Evolutionary conservation across 2,113 vertebrate species (phyloP).

Genomic region (Apus apus): DNA sequence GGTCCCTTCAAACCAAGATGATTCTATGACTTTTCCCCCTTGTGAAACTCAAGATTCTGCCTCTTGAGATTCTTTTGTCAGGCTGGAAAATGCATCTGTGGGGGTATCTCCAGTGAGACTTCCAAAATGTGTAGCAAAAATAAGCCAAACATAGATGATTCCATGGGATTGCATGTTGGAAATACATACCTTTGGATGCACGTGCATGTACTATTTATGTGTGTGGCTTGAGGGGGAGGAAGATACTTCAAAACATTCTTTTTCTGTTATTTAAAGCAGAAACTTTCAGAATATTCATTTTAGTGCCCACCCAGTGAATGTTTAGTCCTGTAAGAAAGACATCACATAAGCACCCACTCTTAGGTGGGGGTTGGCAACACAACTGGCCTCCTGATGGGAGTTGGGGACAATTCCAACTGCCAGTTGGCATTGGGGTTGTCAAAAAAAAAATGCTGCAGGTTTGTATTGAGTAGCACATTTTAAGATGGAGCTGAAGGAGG

Average conservation of each 20-base stretch:
- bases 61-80: not conserved
- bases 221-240: not conserved
- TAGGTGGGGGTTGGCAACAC: not conserved
- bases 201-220: slow-evolving; percentile 35
- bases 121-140: not conserved
- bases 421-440: not conserved
- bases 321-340: not conserved
- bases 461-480: not conserved
- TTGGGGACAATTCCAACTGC: not conserved
- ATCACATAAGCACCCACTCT: not conserved
- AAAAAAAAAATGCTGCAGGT: not conserved
- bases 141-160: slow-evolving; percentile 18
- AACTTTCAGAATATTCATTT: not conserved
- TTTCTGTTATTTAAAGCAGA: slow-evolving; percentile 12
- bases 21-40: not conserved
- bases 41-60: not conserved
- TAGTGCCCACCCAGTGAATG: not conserved
- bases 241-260: not conserved
- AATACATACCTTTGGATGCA: slow-evolving; percentile 25
- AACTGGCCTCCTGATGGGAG: not conserved
- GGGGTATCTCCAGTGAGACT: not conserved
- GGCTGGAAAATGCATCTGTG: not conserved
- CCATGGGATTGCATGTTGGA: not conserved
- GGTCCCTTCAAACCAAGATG: too few species aligned
- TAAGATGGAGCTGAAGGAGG: not conserved